Base-by-base conservation (phyloP, 2,888 invertebrate species). In the Hirtodrosophila cameraria region DNA sequence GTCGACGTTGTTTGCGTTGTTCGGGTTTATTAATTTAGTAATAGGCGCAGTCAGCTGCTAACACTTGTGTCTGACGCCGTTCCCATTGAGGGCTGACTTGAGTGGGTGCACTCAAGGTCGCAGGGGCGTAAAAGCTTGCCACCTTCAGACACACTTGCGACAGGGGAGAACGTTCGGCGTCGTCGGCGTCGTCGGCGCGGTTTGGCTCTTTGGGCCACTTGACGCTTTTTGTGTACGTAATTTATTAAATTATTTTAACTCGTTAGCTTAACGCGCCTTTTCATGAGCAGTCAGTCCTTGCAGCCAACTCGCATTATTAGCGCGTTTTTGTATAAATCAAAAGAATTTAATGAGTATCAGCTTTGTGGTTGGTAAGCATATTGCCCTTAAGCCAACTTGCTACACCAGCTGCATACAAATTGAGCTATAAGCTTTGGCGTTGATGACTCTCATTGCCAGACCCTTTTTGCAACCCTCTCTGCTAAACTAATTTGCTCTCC, bases 61-160 rank as follows among this genome's bases (percentile, higher is more conserved):
- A 38, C 58, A 54, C 31, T 45, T 42, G 39, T 31, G 43, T 39
- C 15, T 41, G 38, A 9, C 27, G 31, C 31, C 27, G 27, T 28
- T 45, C 6, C 27, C 38, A 13, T 52, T 57, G 41, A 42, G 31
- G 41, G 20, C n/a, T 25, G 33, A 45, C 66, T 80, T 49, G 72
- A 75, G n/a, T n/a, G 84, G 71, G 80, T 74, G 75, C 72, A 72
- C 81, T 75, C 82, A 84, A 86, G 86, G 82, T 86, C 81, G 70
- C 57, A 53, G 60, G 65, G 78, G 81, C 75, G 77, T 83, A 54
- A 61, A 73, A 57, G 63, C 65, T 63, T 80, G 61, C 52, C 62
- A 83, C 67, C 80, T 69, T 53, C 66, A 39, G 57, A 42, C 55
- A 61, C 41, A 31, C 48, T 33, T 27, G 42, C 38, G 30, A 33